Evolutionary conservation across 37 sponge, comb jelly and placozoan genomes (phyloP).

Genomic region (Haliclona indistincta): DNA sequence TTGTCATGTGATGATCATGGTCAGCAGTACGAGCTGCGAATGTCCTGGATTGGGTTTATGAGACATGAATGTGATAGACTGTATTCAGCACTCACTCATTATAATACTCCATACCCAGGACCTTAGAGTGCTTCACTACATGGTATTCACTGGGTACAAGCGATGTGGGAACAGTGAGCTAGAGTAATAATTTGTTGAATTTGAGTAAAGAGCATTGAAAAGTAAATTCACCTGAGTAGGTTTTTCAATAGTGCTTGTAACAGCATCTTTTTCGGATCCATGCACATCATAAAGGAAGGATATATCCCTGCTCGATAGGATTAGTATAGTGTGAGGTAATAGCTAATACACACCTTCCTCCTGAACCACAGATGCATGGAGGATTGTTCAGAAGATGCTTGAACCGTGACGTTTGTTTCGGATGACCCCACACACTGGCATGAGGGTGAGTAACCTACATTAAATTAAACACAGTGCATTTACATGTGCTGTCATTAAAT

Average conservation of each 20-base stretch:
- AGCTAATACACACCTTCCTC: conserved; percentile 46
- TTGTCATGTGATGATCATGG: conserved; percentile 82
- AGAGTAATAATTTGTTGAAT: too few species aligned
- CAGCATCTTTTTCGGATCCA: neutral
- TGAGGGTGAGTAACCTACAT: conserved; percentile 44
- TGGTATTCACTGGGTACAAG: conserved; percentile 97
- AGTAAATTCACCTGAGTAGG: neutral
- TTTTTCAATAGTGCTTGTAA: neutral
- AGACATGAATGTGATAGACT: neutral
- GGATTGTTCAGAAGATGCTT: conserved; percentile 85
- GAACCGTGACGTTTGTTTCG: conserved; percentile 57
- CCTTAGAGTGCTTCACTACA: conserved; percentile 84
- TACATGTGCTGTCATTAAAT: too few species aligned
- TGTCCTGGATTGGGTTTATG: conserved; percentile 25
- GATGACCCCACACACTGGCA: conserved; percentile 87
- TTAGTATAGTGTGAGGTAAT: neutral
- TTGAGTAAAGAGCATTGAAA: neutral
- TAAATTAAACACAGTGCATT: too few species aligned
- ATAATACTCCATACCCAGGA: conserved; percentile 81
- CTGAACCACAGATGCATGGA: conserved; percentile 95
- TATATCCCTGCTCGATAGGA: conserved; percentile 72
- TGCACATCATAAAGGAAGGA: conserved; percentile 83
- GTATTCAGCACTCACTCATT: conserved; percentile 67
- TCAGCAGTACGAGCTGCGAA: conserved; percentile 64
- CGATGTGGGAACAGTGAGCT: conserved; percentile 33